phyloP scores from a whole-genome alignment of 2,113 vertebrate species.

The Piprites chloris region DNA sequence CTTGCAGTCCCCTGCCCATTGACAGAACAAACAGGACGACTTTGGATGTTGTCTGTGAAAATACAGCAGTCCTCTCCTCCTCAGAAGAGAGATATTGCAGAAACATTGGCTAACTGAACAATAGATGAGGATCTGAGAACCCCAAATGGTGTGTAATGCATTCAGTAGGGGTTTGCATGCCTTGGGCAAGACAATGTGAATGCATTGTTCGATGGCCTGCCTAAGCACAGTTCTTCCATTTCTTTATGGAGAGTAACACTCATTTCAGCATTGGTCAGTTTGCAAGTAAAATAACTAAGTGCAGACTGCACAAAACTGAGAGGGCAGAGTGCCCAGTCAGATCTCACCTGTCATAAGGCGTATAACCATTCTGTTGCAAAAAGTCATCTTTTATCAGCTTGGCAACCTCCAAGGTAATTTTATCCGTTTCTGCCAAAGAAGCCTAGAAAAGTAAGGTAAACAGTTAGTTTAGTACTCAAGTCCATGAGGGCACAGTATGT shows the following conservation, averaged over 20 bases:
- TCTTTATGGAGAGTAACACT: not conserved
- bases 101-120: not conserved
- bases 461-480: not conserved
- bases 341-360: constrained; percentile 90
- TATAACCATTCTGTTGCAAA: constrained; percentile 97
- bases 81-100: not conserved
- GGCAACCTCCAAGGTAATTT: constrained; percentile 97
- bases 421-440: constrained; percentile 95
- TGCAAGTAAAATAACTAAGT: not conserved
- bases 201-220: not conserved
- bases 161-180: not conserved
- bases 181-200: not conserved
- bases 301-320: not conserved
- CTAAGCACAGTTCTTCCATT: not conserved
- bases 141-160: not conserved
- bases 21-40: not conserved
- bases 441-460: constrained; percentile 74
- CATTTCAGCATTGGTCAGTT: not conserved
- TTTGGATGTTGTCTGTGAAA: not conserved
- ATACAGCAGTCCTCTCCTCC: not conserved
- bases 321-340: not conserved
- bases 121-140: not conserved
- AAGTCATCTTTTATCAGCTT: constrained; percentile 98
- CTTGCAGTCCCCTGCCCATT: not conserved
- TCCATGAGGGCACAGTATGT: not conserved